Evolutionary conservation across 2,888 invertebrate genomes (phyloP), one percentile per base, ranked within the genome.

Genomic region (Zaprionus obscuricornis): DNA sequence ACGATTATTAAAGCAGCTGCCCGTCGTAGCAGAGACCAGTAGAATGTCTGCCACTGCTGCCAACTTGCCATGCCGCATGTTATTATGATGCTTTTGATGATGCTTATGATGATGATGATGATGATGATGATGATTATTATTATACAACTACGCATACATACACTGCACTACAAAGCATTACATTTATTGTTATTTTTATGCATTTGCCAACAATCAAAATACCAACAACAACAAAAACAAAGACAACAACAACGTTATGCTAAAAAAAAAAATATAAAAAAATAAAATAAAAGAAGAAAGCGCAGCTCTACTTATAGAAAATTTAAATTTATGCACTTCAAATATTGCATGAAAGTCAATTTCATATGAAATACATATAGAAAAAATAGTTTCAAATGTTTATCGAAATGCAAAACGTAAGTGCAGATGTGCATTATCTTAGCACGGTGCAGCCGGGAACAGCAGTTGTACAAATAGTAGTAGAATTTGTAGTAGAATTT

Each of bases 131-230:
- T 69, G 51, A 73, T 57, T 54, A 63, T 68, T 64, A 64, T 71
- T 71, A 59, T 52, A 42, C 22, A 43, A 40, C 66, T 56, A 74
- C 43, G 43, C 58, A 70, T 22, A 39, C 58, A 70, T 22, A 51
- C 68, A 59, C 54, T 58, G 39, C 26, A 42, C 50, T 29, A 46
- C 31, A 69, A 63, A 36, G 56, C 60, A 69, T 82, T 77, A 77
- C 78, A 74, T 58, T 74, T 78, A 82, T 60, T 70, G 75, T 85
- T 66, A 85, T 82, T 57, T 55, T 78, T 51, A 63, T 78, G 78
- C 75, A 74, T 54, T 70, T 14, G 4, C 33, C 6, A 29, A 33
- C 47, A 34, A 11, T 46, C 10, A 51, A 39, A 34, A 18, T 4
- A n/a, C 4, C 14, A 55, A 27, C 26, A 42, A 20, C 16, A 46